A percentile compares a stretch with the other conserved stretches of the same genome.
phyloP scores from a whole-genome alignment of 2,888 invertebrate species.

The Tachina lurida region DNA sequence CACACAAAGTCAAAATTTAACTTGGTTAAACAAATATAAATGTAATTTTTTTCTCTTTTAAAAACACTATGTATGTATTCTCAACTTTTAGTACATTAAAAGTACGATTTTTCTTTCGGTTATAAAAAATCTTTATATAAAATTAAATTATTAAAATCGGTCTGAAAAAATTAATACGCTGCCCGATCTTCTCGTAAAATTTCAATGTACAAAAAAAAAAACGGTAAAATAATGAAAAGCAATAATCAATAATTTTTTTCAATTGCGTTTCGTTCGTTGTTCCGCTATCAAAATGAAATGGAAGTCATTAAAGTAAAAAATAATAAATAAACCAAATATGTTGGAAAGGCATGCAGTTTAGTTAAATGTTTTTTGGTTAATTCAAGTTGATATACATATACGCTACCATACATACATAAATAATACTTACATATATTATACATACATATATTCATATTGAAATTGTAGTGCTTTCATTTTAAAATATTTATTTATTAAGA shows the following conservation, averaged over 20 bases:
- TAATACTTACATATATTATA: slow-evolving; percentile 22
- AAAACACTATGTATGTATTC: slow-evolving; percentile 38
- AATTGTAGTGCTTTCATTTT: slow-evolving; percentile 54
- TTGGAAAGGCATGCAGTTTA: slow-evolving; percentile 35
- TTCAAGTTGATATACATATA: slow-evolving; percentile 20
- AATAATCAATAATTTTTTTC: not conserved
- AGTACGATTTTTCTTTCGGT: slow-evolving; percentile 2
- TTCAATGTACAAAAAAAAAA: slow-evolving; percentile 22
- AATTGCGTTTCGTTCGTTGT: not conserved
- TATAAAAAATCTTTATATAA: slow-evolving; percentile 33
- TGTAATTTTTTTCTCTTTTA: slow-evolving; percentile 67
- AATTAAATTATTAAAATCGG: slow-evolving; percentile 2
- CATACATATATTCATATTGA: slow-evolving; percentile 26
- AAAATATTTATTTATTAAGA: slow-evolving; percentile 45
- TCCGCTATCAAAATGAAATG: not conserved
- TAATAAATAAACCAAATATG: not conserved
- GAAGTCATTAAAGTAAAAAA: not conserved
- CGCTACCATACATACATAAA: slow-evolving; percentile 26
- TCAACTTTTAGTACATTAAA: slow-evolving; percentile 38
- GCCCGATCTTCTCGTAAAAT: not conserved
- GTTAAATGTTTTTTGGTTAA: slow-evolving; percentile 29
- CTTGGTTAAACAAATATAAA: slow-evolving; percentile 63
- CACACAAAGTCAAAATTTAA: slow-evolving; percentile 34
- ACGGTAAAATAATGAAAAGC: not conserved
- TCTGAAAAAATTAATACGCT: not conserved